Evolutionary conservation across 2,888 invertebrate species (phyloP), one percentile per base, ranked within the genome.

Genomic region (Eupeodes luniger): DNA sequence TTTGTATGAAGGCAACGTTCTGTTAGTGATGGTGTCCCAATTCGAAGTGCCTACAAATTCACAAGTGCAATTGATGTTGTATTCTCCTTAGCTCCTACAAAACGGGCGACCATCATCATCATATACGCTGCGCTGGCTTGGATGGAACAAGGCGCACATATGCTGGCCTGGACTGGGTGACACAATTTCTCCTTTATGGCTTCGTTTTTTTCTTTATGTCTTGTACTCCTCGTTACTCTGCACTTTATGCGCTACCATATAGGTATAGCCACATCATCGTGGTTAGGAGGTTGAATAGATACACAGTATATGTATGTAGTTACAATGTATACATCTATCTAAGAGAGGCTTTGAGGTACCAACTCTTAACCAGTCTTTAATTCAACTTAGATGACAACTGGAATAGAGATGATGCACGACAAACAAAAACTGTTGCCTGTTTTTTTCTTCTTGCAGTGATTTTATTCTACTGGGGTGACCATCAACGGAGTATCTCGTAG

Each of bases 131-230:
- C 27, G 40, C 5, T 40, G 40, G 40, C 40, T 5, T 40, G 40
- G 6, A 70, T 55, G 40, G 27, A 47, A 19, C 69, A 69, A 40
- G 53, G 47, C 64, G 16, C 64, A 80, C 49, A 85, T 79, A 80
- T 70, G 85, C 57, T 66, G 76, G 61, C 44, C 51, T 62, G 62
- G 40, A 16, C 27, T 67, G 49, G 51, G 16, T 85, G 85, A 85
- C 85, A 85, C 85, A 80, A 85, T 85, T 85, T 85, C 75, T 85
- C 80, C 85, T 76, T 57, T 85, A 85, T 70, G 80, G 85, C 66
- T 77, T 77, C 76, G 64, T 85, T 85, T 80, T 27, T 57, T 44
- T 5, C 12, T 40, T 57, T 27, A 27, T 27, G 2, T 27, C 27
- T 27, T 27, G 27, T 3, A 27, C 75, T 80, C 62, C 69, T 80